Evolutionary conservation across 1,140 invertebrate genomes (phyloP).

Genomic region (Acyrthosiphon pisum): DNA sequence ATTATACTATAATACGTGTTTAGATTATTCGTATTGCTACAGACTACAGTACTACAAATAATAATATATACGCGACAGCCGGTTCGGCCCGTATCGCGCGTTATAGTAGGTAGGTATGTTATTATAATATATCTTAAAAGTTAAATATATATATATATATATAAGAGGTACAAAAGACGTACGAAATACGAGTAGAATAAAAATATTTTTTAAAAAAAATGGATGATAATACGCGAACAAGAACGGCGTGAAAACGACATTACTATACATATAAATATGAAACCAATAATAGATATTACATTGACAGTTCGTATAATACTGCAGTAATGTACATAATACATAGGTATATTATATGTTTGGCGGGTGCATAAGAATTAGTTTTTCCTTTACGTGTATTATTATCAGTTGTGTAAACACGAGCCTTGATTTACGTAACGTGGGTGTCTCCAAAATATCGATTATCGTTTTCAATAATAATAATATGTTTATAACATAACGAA

Average conservation of each 20-base stretch:
- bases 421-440: constrained; percentile 16
- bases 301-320: neutral
- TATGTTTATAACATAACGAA: neutral
- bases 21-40: neutral
- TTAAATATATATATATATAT: neutral
- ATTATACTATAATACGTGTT: constrained; percentile 33
- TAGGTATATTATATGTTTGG: neutral
- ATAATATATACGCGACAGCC: neutral
- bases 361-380: neutral
- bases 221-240: neutral
- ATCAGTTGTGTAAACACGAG: neutral
- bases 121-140: neutral
- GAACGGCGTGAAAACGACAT: neutral
- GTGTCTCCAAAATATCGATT: constrained; percentile 15
- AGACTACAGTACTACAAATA: neutral
- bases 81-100: neutral
- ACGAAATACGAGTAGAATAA: neutral
- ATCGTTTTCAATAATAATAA: neutral
- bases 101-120: neutral
- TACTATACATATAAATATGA: neutral
- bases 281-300: neutral
- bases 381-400: neutral
- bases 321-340: neutral
- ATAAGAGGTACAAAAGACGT: neutral
- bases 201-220: neutral